These are phyloP conservation scores for Carlito syrichta DNA, from an alignment of 2,113 vertebrate species.

Conservation along the genomic window DNA sequence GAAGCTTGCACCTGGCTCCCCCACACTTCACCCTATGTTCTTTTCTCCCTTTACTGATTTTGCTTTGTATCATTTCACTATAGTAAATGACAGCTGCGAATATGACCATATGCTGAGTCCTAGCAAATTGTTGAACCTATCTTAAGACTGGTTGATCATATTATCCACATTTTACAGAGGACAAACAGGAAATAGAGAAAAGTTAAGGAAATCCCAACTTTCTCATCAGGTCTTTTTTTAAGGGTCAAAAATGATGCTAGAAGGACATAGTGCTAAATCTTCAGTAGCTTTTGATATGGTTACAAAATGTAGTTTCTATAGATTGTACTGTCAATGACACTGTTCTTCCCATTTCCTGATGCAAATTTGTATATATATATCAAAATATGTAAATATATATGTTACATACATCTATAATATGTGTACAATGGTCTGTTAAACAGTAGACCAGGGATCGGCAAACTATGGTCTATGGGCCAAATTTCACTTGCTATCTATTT, in stretches of 20 bases:
- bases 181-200: not conserved
- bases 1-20: not conserved
- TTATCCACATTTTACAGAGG: not conserved
- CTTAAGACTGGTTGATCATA: not conserved
- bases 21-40: not conserved
- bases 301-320: not conserved
- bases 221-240: not conserved
- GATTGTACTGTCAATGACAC: not conserved
- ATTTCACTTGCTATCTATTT: not conserved
- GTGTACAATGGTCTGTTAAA: too few relatives aligned
- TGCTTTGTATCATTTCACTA: not conserved
- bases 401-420: not conserved
- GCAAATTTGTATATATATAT: not conserved
- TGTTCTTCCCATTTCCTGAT: not conserved
- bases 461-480: not conserved
- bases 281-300: not conserved
- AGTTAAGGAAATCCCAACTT: not conserved
- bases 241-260: not conserved
- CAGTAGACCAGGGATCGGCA: not conserved
- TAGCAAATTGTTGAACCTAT: not conserved
- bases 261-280: not conserved
- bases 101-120: not conserved
- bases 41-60: not conserved
- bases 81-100: not conserved
- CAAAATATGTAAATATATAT: not conserved